Evolutionary conservation across 2,888 invertebrate genomes (phyloP).

Genomic region (Pherbina coryleti): DNA sequence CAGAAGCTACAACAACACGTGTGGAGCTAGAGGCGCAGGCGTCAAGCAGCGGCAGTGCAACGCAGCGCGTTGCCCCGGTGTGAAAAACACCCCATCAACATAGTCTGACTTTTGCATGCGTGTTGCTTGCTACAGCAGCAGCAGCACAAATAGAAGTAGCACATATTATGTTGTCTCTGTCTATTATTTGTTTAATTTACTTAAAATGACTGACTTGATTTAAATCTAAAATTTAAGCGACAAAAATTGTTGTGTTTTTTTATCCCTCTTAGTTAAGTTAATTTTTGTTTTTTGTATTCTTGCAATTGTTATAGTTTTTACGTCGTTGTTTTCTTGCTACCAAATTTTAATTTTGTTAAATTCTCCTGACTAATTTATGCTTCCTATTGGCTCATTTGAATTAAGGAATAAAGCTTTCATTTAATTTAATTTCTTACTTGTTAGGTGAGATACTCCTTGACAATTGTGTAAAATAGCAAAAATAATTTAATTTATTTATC

Average conservation of each 20-base stretch:
- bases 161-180: not conserved
- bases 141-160: not conserved
- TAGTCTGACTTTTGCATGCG: too few relatives aligned
- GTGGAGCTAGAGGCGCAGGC: slow-evolving; percentile 36
- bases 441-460: not conserved
- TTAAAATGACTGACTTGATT: slow-evolving; percentile 30
- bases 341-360: slow-evolving; percentile 3
- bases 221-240: slow-evolving; percentile 26
- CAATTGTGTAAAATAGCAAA: slow-evolving; percentile 28
- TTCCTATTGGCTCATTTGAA: not conserved
- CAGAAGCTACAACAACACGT: slow-evolving; percentile 36
- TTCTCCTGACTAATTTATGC: not conserved
- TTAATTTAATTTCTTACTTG: not conserved
- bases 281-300: not conserved
- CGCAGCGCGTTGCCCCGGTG: not conserved
- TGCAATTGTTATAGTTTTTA: not conserved
- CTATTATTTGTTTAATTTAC: not conserved
- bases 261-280: not conserved
- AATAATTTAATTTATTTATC: not conserved
- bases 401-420: not conserved
- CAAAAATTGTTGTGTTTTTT: not conserved
- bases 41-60: slow-evolving; percentile 26
- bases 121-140: not conserved
- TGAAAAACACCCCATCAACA: not conserved
- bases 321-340: not conserved